These are phyloP conservation scores for Eucriotettix oculatus DNA, from an alignment of 2,888 invertebrate species.

Conservation along the genomic window DNA sequence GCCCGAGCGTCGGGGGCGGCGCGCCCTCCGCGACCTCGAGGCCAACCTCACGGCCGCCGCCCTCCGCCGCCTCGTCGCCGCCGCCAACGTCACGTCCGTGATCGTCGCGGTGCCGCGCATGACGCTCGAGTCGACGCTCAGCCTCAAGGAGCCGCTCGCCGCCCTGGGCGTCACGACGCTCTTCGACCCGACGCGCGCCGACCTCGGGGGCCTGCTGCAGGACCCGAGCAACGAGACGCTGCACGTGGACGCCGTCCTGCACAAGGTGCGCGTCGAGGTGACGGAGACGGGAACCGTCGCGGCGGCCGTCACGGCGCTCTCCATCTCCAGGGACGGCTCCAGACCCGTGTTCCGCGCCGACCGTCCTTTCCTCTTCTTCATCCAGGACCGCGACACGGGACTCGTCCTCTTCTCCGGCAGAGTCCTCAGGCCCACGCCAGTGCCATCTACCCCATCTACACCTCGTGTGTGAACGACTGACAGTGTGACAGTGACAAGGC, in stretches of 20 bases:
- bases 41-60: constrained; percentile 28
- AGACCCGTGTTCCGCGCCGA: constrained; percentile 18
- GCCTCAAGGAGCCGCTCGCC: constrained; percentile 36
- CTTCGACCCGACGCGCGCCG: constrained; percentile 41
- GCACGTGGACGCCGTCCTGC: not conserved
- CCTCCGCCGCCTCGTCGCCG: constrained; percentile 32
- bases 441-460: too few species aligned
- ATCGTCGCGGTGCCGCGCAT: constrained; percentile 35
- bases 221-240: not conserved
- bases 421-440: not conserved
- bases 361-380: constrained; percentile 23
- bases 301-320: constrained; percentile 43
- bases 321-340: constrained; percentile 29
- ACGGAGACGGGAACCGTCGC: constrained; percentile 53
- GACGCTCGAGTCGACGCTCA: constrained; percentile 41
- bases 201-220: constrained; percentile 45
- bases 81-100: constrained; percentile 30
- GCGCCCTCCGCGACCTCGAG: constrained; percentile 32
- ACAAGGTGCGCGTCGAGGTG: constrained; percentile 17
- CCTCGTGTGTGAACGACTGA: not conserved
- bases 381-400: constrained; percentile 18
- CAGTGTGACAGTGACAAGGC: not conserved
- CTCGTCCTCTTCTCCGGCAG: constrained; percentile 18
- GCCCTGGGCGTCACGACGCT: constrained; percentile 42
- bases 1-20: constrained; percentile 33